Evolutionary conservation across 2,113 vertebrate species (phyloP).

Genomic region (Oreocharis arfaki): DNA sequence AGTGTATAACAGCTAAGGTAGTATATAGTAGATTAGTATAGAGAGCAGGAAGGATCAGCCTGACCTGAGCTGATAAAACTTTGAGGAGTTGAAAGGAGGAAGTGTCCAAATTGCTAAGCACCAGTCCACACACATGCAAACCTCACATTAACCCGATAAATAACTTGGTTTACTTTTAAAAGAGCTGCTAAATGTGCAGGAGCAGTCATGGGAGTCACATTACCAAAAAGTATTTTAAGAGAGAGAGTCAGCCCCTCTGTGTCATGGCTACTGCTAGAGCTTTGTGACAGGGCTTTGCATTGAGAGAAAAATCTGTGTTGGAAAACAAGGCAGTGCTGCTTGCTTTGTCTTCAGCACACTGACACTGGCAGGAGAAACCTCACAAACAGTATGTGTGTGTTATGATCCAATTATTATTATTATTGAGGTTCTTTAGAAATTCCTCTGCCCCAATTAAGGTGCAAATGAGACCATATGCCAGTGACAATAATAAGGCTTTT

Average conservation of each 20-base stretch:
- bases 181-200: background rate
- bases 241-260: background rate
- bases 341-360: background rate
- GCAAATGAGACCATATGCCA: too few species aligned
- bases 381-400: fast-evolving
- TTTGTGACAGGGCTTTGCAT: background rate
- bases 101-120: background rate
- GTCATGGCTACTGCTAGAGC: background rate
- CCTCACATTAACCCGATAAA: background rate
- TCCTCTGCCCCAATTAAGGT: too few species aligned
- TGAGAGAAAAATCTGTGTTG: background rate
- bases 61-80: background rate
- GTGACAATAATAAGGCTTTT: too few species aligned
- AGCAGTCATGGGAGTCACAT: background rate
- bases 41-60: background rate
- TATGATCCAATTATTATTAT: too few species aligned
- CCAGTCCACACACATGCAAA: background rate
- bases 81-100: background rate
- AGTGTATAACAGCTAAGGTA: background rate
- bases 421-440: too few species aligned
- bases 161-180: background rate
- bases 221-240: background rate
- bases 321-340: background rate
- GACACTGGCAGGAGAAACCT: background rate
- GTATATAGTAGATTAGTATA: background rate